phyloP scores from a whole-genome alignment of 64 coral and sea anemone genomes.

The Stichodactyla helianthus region DNA sequence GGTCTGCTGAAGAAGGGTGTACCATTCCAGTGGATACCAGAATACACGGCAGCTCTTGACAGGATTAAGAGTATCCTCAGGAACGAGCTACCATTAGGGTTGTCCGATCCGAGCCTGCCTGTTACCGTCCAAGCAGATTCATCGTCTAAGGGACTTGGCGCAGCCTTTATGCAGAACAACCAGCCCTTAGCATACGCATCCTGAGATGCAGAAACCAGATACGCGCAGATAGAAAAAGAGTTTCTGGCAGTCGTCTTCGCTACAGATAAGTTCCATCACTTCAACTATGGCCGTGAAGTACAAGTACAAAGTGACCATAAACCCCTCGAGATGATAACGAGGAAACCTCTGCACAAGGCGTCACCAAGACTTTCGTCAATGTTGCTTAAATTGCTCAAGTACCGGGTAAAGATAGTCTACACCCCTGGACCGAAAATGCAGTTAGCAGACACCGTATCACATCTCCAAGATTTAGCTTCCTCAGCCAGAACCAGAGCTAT shows the following conservation, averaged over 20 bases:
- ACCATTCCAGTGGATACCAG: too few species aligned
- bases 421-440: constrained; percentile 19
- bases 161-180: background rate
- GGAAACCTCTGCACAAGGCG: constrained; percentile 34
- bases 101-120: too few species aligned
- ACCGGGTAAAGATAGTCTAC: constrained; percentile 34
- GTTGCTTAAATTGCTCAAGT: constrained; percentile 35
- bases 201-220: background rate
- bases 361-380: constrained; percentile 32
- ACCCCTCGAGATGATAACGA: constrained; percentile 19
- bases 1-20: too few species aligned
- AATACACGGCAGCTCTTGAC: too few species aligned
- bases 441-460: background rate
- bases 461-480: background rate
- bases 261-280: constrained; percentile 24
- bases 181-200: background rate
- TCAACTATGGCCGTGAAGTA: constrained; percentile 10
- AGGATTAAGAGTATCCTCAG: too few species aligned
- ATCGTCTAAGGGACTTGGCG: background rate
- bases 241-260: background rate
- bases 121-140: background rate
- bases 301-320: constrained; percentile 29
- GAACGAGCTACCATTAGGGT: too few species aligned
- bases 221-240: background rate
- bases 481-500: constrained; percentile 13